Base-by-base conservation (phyloP, 1,140 invertebrate species). In the Bombus picipes region DNA sequence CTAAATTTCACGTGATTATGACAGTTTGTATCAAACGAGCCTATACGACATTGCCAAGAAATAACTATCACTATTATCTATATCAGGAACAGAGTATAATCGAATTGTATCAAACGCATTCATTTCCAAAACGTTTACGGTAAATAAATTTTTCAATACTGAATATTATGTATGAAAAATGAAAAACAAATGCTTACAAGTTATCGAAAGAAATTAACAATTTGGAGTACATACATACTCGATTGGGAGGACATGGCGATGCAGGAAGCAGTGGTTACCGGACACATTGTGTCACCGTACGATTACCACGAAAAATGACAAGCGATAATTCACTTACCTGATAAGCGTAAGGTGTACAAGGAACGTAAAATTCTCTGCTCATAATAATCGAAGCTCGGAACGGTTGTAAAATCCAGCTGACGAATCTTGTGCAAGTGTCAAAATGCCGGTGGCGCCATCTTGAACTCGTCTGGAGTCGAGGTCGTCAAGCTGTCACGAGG, bases 331-430 rank as follows among this genome's bases (percentile, higher is more conserved):
- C 15, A 86, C 93, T 92, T 79, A 95, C 94, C 93, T 94, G 93
- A 92, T 94, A 94, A 88, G 92, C 91, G 92, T 94, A 95, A 89
- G 94, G 92, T 86, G 93, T 92, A 90, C 94, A 94, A 72, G 93
- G 92, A 32, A 94, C 94, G 93, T 92, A 94, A 80, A 95, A 94
- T 92, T 94, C 94, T 93, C 94, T 94, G 92, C 93, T 95, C 94
- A 94, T 95, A 94, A 94, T 94, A 92, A 81, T 82, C 68, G 77
- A 39, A 25, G 68, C 79, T 83, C 74, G 83, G 77, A 80, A 71
- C 81, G 77, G 72, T 82, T 71, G 76, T 89, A 86, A 91, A 91
- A 92, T 93, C 92, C 93, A 93, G 90, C 91, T 92, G 92, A 92
- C 87, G 87, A 82, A 72, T 86, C 81, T 88, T 91, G 82, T 85